Percentiles rank a stretch among this genome's conserved stretches.
phyloP scores from a whole-genome alignment of 2,888 invertebrate species.

The Eulithis testata region DNA sequence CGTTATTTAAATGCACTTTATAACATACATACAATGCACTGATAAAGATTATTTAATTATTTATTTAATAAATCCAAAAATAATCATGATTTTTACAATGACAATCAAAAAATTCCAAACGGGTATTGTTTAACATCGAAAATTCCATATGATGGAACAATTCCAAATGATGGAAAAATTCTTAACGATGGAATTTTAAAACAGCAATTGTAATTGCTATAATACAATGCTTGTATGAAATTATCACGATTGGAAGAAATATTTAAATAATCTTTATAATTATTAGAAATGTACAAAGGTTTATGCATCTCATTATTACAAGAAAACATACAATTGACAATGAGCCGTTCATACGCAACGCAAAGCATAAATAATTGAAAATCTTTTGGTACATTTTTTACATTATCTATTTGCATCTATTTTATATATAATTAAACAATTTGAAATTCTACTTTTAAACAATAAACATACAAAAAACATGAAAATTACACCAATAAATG shows the following conservation, averaged over 20 bases:
- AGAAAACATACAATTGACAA: neutral
- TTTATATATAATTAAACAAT: neutral
- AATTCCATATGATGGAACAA: neutral
- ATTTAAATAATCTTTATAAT: conserved; percentile 29
- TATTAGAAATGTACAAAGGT: conserved; percentile 9
- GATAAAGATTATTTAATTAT: conserved; percentile 32
- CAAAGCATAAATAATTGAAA: neutral
- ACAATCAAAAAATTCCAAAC: neutral
- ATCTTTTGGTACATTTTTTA: neutral
- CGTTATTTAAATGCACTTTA: conserved; percentile 72
- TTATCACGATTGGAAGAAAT: conserved; percentile 12
- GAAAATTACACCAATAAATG: neutral
- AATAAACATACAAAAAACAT: neutral
- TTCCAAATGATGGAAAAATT: neutral
- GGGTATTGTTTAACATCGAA: neutral
- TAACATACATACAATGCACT: conserved; percentile 40
- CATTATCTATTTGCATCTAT: neutral
- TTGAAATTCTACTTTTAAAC: neutral
- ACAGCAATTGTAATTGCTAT: neutral
- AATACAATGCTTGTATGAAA: neutral
- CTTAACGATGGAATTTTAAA: neutral
- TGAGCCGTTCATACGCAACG: neutral
- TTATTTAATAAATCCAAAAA: neutral
- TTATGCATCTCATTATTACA: conserved; percentile 18
- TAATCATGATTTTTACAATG: conserved; percentile 1